Evolutionary conservation across 2,888 invertebrate genomes (phyloP), one percentile per base, ranked within the genome.

Genomic region (Melieria picta): DNA sequence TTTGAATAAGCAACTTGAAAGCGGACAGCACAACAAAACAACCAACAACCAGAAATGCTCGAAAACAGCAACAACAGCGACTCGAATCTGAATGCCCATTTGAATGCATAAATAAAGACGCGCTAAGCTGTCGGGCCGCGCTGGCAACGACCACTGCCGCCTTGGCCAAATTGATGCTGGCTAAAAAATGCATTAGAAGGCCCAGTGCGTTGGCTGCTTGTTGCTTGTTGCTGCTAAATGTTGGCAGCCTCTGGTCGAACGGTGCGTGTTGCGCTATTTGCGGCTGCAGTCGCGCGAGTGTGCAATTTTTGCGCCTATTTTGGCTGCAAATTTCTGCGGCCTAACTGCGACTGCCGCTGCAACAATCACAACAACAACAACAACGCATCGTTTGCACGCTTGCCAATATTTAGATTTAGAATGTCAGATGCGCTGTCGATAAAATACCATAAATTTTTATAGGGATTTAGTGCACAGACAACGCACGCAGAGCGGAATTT

Each of bases 341-440:
- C 13, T 57, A 65, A 65, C 58, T 65, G 60, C 58, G 46, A 43
- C 60, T 7, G 30, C 30, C 30, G 3, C 30, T 30, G 30, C 30
- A 30, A 30, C 30, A 30, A 30, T 1, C 30, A 30, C 30, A 30
- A 30, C 30, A 30, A 30, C 30, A 30, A 30, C 30, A 30, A 30
- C 30, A 30, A 30, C 30, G 2, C 30, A 30, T 2, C 30, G 3
- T 30, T 30, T 30, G 30, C 30, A 30, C 30, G 48, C 56, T 66
- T 66, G 70, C 71, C 66, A 66, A 66, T 72, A 67, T 67, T 73
- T 73, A 70, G 70, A 73, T 73, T 73, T 69, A 73, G 70, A 70
- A 70, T 70, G 73, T 73, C 70, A 73, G 70, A 62, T 73, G 72
- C 63, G 52, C 43, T 73, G 70, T 66, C 70, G 64, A 73, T 72